Base-by-base conservation (phyloP, 2,113 vertebrate genomes). In the Origma solitaria region DNA sequence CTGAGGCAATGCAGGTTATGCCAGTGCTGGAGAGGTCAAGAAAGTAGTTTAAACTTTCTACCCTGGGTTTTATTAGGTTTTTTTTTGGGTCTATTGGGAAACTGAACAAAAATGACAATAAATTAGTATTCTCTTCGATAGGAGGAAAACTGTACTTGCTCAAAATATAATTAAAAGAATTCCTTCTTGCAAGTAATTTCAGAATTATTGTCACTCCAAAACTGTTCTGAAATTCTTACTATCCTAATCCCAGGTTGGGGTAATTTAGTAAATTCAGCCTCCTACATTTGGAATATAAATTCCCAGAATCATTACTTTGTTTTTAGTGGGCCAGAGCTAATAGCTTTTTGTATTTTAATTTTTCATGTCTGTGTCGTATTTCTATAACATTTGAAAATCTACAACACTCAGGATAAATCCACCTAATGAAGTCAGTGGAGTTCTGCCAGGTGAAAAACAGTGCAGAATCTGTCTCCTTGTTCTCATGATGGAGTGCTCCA, bases 341-440 rank as follows among this genome's bases (percentile, higher is more conserved):
- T 37, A 79, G 21, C 13, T 76, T 72, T 81, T 84, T 58, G 25
- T 66, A 44, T 51, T 82, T 82, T 25, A 20, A 42, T 70, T 84
- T 97, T 58, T 86, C 50, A 70, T 7, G 8, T 54, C 33, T 37
- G 38, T 86, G 30, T 42, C 47, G 47, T 44, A 47, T 47, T 91
- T 33, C 72, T 81, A 2, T 80, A 78, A 70, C 35, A 73, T 61
- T 38, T 11, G 2, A 73, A 81, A 89, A 81, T 42, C 42, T 77
- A 15, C 30, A 73, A 35, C 19, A 45, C 27, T 94, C 77, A 54
- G 42, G 61, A 76, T 66, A 94, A 92, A 95, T 75, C 42, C 87
- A 86, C 54, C 58, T 90, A 92, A 91, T 90, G 50, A 94, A 91
- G 75, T 66, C 47, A 82, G 15, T 66, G 82, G 87, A 93, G 25